Conservation (phyloP, 2,113 vertebrate species). For the Amblyornis subalaris region DNA sequence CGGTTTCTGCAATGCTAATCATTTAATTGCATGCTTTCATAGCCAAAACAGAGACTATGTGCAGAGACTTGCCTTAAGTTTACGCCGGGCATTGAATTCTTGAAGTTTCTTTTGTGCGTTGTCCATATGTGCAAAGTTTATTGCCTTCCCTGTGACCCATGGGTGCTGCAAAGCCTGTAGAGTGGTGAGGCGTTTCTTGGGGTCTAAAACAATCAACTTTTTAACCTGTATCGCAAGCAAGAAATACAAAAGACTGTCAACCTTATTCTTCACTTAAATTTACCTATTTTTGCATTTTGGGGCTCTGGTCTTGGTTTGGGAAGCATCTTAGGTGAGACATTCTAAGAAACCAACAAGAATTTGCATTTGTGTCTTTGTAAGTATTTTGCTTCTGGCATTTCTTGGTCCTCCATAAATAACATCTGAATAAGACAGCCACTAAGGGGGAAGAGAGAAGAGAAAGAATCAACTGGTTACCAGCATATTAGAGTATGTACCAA, state of each 20-base stretch:
- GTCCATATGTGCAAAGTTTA: conserved; percentile 88
- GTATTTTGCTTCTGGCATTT: not conserved
- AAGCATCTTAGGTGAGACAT: not conserved
- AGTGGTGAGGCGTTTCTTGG: conserved; percentile 84
- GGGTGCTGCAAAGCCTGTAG: conserved; percentile 86
- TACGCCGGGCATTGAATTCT: conserved; percentile 88
- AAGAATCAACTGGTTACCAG: not conserved
- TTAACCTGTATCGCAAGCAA: conserved; percentile 74
- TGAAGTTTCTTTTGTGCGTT: conserved; percentile 88
- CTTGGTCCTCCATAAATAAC: not conserved
- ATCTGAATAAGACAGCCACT: not conserved
- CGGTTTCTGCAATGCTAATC: not conserved
- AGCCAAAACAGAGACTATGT: not conserved
- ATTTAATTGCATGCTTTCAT: not conserved
- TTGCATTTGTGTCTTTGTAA: not conserved
- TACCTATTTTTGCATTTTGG: not conserved
- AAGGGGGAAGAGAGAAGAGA: not conserved
- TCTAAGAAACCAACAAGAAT: not conserved
- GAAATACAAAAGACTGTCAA: not conserved
- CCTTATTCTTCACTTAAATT: not conserved
- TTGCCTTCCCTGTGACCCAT: conserved; percentile 87
- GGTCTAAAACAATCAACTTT: conserved; percentile 87
- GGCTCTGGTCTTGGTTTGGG: not conserved
- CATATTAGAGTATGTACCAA: not conserved
- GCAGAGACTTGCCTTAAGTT: conserved; percentile 80